Evolutionary conservation across 2,888 invertebrate species (phyloP).

Genomic region (Helleia helle): DNA sequence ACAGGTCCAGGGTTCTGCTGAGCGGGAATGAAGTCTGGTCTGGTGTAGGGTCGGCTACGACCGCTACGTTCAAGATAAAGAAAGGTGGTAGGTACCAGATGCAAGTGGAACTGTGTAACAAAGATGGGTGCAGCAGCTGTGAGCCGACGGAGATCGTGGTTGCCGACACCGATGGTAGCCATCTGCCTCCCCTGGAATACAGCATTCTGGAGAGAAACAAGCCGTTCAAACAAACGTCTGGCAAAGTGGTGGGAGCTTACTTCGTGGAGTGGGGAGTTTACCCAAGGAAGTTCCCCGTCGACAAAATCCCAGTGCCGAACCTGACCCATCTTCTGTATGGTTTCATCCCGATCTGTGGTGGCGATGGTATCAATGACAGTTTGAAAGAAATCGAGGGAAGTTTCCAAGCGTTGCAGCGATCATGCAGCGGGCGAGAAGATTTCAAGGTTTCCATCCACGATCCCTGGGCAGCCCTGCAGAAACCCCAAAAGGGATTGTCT

Average conservation of each 20-base stretch:
- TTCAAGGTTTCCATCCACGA: slow-evolving; percentile 66
- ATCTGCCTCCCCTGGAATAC: slow-evolving; percentile 55
- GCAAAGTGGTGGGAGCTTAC: slow-evolving; percentile 61
- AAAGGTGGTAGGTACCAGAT: slow-evolving; percentile 62
- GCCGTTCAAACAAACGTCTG: slow-evolving; percentile 62
- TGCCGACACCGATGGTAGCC: slow-evolving; percentile 67
- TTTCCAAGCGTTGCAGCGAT: slow-evolving; percentile 62
- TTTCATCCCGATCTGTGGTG: slow-evolving; percentile 65
- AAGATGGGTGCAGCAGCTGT: slow-evolving; percentile 55
- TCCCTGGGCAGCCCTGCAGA: slow-evolving; percentile 66
- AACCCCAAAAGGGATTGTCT: slow-evolving; percentile 59
- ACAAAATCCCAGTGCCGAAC: slow-evolving; percentile 56
- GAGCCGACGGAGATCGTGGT: slow-evolving; percentile 58
- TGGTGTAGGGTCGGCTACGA: slow-evolving; percentile 41
- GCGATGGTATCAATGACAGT: slow-evolving; percentile 67
- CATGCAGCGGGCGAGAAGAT: slow-evolving; percentile 63
- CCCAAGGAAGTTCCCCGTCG: slow-evolving; percentile 62
- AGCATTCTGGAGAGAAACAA: slow-evolving; percentile 57
- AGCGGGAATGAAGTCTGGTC: slow-evolving; percentile 55
- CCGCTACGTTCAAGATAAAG: slow-evolving; percentile 58
- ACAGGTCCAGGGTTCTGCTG: slow-evolving; percentile 45
- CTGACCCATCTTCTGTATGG: slow-evolving; percentile 62
- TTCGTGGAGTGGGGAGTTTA: slow-evolving; percentile 70
- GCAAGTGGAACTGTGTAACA: slow-evolving; percentile 57
- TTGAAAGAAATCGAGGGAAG: slow-evolving; percentile 67